Conservation (phyloP, 2,113 vertebrate species). For the Prunella himalayana region DNA sequence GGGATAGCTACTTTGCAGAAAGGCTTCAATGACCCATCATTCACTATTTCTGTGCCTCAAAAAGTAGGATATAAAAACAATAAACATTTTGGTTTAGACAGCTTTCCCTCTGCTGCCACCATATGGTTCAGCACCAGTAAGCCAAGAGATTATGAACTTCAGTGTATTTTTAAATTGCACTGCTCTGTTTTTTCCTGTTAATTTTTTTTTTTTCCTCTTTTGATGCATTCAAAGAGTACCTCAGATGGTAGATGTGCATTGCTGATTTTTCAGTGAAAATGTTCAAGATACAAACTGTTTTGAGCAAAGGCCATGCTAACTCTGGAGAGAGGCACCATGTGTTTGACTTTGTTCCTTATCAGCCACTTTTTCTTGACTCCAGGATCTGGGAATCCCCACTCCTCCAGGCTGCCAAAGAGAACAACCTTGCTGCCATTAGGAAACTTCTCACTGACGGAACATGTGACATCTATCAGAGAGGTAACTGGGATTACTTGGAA, state of each 20-base stretch:
- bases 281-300: not conserved
- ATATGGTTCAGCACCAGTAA: not conserved
- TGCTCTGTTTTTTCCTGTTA: not conserved
- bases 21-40: not conserved
- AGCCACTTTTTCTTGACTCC: not conserved
- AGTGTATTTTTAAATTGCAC: not conserved
- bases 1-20: not conserved
- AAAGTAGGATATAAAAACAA: not conserved
- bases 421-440: slow-evolving; percentile 80
- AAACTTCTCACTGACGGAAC: slow-evolving; percentile 80
- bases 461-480: slow-evolving; percentile 87
- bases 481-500: slow-evolving; percentile 16
- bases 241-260: not conserved
- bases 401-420: slow-evolving; percentile 85
- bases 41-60: not conserved
- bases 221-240: not conserved
- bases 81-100: not conserved
- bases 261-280: not conserved
- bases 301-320: not conserved
- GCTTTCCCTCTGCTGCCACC: slow-evolving; percentile 27
- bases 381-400: slow-evolving; percentile 88
- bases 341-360: not conserved
- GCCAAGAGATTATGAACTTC: not conserved
- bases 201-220: not conserved
- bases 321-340: not conserved